phyloP scores from a whole-genome alignment of 1,140 invertebrate species.

The Camponotus vicinus region DNA sequence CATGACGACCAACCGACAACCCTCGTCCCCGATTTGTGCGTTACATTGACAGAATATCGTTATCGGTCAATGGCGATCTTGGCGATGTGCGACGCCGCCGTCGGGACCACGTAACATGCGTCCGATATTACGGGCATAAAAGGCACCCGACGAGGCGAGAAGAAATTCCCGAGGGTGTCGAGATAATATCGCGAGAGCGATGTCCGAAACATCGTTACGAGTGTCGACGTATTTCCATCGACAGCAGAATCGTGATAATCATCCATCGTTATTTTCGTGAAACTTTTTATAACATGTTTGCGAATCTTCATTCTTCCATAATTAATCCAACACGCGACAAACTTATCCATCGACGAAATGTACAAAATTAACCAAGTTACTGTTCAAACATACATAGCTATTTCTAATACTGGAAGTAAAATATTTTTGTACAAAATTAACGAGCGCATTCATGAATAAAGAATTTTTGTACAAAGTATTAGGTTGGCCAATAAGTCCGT shows the following conservation, averaged over 20 bases:
- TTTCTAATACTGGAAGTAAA: not conserved
- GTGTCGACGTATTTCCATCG: slow-evolving; percentile 37
- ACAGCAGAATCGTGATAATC: not conserved
- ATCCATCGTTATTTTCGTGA: slow-evolving; percentile 4
- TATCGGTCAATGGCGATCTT: slow-evolving; percentile 68
- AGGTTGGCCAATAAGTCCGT: too few species aligned
- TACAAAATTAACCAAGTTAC: slow-evolving; percentile 11
- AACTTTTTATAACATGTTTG: not conserved
- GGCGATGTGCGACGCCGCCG: slow-evolving; percentile 7
- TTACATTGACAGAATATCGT: slow-evolving; percentile 67
- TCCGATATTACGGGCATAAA: slow-evolving; percentile 72
- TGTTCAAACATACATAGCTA: not conserved
- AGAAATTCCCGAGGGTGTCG: slow-evolving; percentile 67
- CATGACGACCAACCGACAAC: slow-evolving; percentile 43
- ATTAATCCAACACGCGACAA: slow-evolving; percentile 19
- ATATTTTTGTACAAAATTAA: not conserved
- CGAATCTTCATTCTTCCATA: not conserved
- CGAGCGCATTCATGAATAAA: not conserved
- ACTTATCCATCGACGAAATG: not conserved
- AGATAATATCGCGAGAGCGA: slow-evolving; percentile 67
- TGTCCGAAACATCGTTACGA: slow-evolving; percentile 64
- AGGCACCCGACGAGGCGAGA: slow-evolving; percentile 64
- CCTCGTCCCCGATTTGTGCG: slow-evolving; percentile 45
- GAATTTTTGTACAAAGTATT: not conserved
- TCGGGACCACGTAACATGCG: slow-evolving; percentile 68